Conservation (phyloP, 2,113 vertebrate species). For the Macroglossus sobrinus region DNA sequence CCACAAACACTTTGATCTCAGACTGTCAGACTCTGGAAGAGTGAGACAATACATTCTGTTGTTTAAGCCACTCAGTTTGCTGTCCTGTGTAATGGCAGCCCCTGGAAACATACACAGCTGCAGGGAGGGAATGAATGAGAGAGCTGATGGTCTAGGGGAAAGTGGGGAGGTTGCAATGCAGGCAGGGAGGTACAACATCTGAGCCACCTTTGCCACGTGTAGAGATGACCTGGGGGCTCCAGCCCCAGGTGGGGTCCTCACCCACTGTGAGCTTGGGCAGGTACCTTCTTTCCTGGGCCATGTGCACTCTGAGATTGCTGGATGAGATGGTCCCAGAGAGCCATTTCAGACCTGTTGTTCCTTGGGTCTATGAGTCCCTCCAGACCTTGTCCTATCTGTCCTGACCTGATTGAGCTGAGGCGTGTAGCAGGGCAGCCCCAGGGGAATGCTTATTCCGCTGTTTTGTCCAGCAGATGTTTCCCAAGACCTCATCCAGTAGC, state of each 20-base stretch:
- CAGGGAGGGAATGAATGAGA: not conserved
- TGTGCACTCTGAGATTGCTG: not conserved
- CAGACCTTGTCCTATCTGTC: not conserved
- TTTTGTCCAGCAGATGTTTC: not conserved
- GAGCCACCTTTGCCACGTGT: rapidly evolving
- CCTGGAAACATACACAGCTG: no score
- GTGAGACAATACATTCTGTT: not conserved
- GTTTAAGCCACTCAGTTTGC: not conserved
- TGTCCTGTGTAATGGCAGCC: not conserved
- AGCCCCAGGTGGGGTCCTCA: not conserved
- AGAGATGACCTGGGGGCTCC: not conserved
- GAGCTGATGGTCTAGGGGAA: not conserved
- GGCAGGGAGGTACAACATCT: not conserved
- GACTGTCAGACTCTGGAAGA: not conserved
- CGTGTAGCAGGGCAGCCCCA: not conserved
- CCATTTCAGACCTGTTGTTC: not conserved
- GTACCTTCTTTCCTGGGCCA: not conserved
- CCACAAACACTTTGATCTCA: not conserved
- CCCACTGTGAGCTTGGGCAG: not conserved
- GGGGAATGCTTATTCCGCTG: not conserved
- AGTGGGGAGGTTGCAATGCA: not conserved
- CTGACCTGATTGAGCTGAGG: not conserved
- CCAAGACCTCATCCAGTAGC: not conserved
- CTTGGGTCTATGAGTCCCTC: not conserved
- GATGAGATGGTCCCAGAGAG: not conserved